Conservation (phyloP, 2,113 vertebrate species). For the Etheostoma spectabile region DNA sequence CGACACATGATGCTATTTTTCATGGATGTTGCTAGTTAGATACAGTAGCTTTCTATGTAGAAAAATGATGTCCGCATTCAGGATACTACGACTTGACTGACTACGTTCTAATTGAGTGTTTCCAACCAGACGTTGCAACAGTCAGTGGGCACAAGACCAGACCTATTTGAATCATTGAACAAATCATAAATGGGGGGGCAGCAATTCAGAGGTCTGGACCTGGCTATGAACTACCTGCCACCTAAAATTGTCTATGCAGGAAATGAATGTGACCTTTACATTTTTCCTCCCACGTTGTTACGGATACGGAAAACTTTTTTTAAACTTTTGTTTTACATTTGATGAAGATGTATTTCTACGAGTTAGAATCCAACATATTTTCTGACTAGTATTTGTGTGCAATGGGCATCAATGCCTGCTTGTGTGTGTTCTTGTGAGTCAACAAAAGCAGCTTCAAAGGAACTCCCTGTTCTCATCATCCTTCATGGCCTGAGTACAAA, state of each 20-base stretch:
- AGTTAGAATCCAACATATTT: not conserved
- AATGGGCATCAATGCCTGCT: not conserved
- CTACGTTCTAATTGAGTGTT: not conserved
- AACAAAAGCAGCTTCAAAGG: slow-evolving; percentile 8
- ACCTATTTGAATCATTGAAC: not conserved
- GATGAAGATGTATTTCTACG: not conserved
- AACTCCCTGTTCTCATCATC: slow-evolving; percentile 6
- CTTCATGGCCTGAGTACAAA: slow-evolving; percentile 32
- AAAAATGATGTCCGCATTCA: not conserved
- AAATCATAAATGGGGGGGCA: not conserved
- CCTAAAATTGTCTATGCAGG: not conserved
- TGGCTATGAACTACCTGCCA: not conserved
- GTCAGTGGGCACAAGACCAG: not conserved
- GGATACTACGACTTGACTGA: not conserved
- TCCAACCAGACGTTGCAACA: not conserved
- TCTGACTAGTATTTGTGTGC: not conserved
- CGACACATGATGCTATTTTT: not conserved
- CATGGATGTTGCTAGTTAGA: not conserved
- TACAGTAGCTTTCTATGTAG: too few relatives aligned
- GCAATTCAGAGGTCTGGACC: not conserved
- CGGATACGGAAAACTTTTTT: not conserved
- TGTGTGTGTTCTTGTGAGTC: slow-evolving; percentile 6
- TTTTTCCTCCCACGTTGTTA: not conserved
- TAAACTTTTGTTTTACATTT: not conserved
- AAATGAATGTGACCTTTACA: not conserved